A percentile compares a stretch with the other conserved stretches of the same genome.
These are phyloP conservation scores for Dromius quadrimaculatus DNA, from an alignment of 2,888 invertebrate species.

Conservation along the genomic window DNA sequence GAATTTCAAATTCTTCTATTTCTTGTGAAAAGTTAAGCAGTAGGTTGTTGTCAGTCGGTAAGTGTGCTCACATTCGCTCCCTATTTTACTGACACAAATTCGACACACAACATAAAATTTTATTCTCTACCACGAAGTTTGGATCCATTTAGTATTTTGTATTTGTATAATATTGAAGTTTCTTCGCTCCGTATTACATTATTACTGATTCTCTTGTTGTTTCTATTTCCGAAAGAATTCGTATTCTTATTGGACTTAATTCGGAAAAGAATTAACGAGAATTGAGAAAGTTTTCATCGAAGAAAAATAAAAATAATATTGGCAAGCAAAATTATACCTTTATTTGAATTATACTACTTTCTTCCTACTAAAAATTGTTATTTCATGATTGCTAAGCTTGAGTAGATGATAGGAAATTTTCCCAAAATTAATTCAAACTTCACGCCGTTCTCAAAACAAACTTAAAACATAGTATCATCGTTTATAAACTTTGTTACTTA, in stretches of 20 bases:
- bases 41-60: constrained; percentile 3
- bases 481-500: too few relatives aligned
- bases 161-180: constrained; percentile 29
- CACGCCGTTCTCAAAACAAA: too few relatives aligned
- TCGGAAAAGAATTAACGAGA: constrained; percentile 24
- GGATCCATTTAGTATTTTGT: constrained; percentile 23
- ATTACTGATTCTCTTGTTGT: constrained; percentile 10
- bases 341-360: too few relatives aligned
- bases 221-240: constrained; percentile 9
- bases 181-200: background rate
- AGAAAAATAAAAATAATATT: constrained; percentile 18
- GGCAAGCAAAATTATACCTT: constrained; percentile 6
- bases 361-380: too few relatives aligned
- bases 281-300: constrained; percentile 18
- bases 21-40: constrained; percentile 17
- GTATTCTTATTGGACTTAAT: constrained; percentile 12
- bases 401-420: too few relatives aligned
- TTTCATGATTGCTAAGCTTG: too few relatives aligned
- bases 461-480: too few relatives aligned
- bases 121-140: constrained; percentile 13
- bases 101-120: constrained; percentile 26
- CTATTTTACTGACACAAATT: background rate
- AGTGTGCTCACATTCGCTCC: background rate
- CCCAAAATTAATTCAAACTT: too few relatives aligned
- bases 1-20: too few relatives aligned